phyloP scores from a whole-genome alignment of 2,113 vertebrate genomes.

The Zosterops borbonicus region DNA sequence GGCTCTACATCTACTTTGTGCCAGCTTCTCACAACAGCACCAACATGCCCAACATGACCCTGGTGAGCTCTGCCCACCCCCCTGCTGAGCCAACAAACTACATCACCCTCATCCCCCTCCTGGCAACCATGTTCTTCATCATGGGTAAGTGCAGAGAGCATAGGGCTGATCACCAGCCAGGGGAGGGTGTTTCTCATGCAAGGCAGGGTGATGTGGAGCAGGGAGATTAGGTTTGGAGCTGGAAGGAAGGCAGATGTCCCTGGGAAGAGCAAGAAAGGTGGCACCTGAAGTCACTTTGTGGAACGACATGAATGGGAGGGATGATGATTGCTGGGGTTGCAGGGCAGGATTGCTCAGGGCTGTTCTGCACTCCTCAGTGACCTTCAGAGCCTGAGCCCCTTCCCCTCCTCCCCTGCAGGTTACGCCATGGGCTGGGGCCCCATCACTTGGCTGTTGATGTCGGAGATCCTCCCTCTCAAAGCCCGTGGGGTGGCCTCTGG shows the following conservation, averaged over 20 bases:
- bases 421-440: conserved; percentile 98
- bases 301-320: background rate
- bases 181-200: accelerated
- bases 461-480: conserved; percentile 88
- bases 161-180: background rate
- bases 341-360: background rate
- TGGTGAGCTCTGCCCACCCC: background rate
- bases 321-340: background rate
- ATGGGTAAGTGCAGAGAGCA: conserved; percentile 79
- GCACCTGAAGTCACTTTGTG: background rate
- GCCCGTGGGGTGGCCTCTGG: conserved; percentile 88
- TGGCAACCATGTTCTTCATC: conserved; percentile 89
- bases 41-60: background rate
- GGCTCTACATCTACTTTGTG: conserved; percentile 71
- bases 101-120: conserved; percentile 81
- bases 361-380: background rate
- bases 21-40: background rate
- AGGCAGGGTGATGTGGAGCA: background rate
- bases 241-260: background rate
- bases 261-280: background rate
- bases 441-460: conserved; percentile 97
- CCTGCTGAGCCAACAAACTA: background rate
- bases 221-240: background rate
- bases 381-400: background rate
- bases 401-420: conserved; percentile 67